These are phyloP conservation scores for Nylanderia fulva DNA, from an alignment of 1,140 invertebrate genomes.

Conservation along the genomic window DNA sequence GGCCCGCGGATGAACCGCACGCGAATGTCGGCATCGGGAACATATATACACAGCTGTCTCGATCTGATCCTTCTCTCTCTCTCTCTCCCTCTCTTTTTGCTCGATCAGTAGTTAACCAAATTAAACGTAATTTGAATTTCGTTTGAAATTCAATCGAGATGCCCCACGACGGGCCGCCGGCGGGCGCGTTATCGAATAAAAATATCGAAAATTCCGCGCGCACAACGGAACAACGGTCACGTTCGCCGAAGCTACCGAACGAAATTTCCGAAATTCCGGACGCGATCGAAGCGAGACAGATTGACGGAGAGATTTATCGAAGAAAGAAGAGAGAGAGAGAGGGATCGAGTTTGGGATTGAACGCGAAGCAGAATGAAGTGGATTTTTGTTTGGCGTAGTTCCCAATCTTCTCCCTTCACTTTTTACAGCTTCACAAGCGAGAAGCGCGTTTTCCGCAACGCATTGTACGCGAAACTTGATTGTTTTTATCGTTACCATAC, in stretches of 20 bases:
- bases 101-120: constrained; percentile 77
- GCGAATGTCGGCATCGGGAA: constrained; percentile 47
- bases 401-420: constrained; percentile 43
- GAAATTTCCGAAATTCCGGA: constrained; percentile 62
- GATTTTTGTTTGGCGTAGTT: constrained; percentile 46
- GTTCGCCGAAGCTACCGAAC: constrained; percentile 22
- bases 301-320: constrained; percentile 37
- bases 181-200: constrained; percentile 68
- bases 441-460: constrained; percentile 21
- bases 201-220: constrained; percentile 70
- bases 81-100: constrained; percentile 4
- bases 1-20: constrained; percentile 59
- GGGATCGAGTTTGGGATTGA: neutral
- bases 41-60: constrained; percentile 28
- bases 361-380: constrained; percentile 20
- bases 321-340: constrained; percentile 1
- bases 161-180: constrained; percentile 46
- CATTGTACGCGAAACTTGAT: constrained; percentile 17
- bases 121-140: constrained; percentile 83
- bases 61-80: neutral
- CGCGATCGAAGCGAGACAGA: constrained; percentile 26
- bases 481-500: constrained; percentile 2
- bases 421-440: constrained; percentile 32
- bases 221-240: constrained; percentile 43
- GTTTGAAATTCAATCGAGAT: constrained; percentile 82